Evolutionary conservation across 2,888 invertebrate genomes (phyloP), one percentile per base, ranked within the genome.

Genomic region (Apodemia mormo): DNA sequence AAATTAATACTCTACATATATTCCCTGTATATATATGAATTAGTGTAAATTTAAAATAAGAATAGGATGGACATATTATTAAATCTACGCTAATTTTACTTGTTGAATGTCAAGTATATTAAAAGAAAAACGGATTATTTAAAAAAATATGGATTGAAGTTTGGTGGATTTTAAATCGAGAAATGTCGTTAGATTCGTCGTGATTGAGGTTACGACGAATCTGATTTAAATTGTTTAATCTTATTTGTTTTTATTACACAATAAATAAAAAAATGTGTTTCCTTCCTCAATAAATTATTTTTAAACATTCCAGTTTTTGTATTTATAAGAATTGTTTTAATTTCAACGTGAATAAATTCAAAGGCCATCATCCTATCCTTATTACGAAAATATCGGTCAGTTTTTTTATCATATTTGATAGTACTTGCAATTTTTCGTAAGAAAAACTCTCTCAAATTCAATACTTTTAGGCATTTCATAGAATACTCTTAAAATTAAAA

Each of bases 371-470:
- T 30, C 30, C 56, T 58, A 58, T 29, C 9, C 29, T 9, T 56
- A 56, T 56, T 2, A n/a, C 22, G 22, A 29, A 29, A 30, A 10
- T 45, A 10, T 45, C 10, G 43, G 10, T 0, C 2, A 10, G n/a
- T n/a, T n/a, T n/a, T 0, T 2, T 29, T 9, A 56, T 56, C 30
- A 10, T 58, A 58, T 58, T 29, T 58, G 56, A 58, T 58, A n/a
- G 29, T 29, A 58, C 29, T 58, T 58, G 56, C 9, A 58, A 58
- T 58, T 58, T 58, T 58, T 30, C 58, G 6, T 30, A 5, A 1
- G 30, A 58, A 58, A 58, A 58, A 58, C 56, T 58, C 22, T 30
- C 30, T 22, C 58, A 58, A 30, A 58, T 12, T n/a, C 58, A 58
- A 58, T 54, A 54, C 30, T 30, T 10, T 12, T 30, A 12, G 30